A percentile compares a stretch with the other conserved stretches of the same genome.
phyloP scores from a whole-genome alignment of 2,113 vertebrate species.

The Blennius ocellaris region DNA sequence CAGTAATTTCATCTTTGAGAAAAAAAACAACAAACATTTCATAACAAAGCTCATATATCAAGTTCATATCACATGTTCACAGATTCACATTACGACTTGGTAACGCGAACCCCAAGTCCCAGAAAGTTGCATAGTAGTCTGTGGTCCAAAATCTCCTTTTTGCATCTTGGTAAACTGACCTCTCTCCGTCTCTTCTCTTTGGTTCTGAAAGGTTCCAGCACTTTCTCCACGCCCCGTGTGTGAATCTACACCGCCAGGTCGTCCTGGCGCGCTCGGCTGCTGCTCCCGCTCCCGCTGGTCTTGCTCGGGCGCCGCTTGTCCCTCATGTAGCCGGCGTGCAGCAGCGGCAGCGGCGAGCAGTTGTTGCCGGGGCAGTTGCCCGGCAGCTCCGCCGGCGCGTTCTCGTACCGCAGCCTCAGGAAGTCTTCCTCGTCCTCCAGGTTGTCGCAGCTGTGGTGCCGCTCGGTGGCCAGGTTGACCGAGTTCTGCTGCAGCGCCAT shows the following conservation, averaged over 20 bases:
- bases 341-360: slow-evolving; percentile 66
- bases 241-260: slow-evolving; percentile 89
- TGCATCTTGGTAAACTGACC: slow-evolving; percentile 1
- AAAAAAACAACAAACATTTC: slow-evolving; percentile 4
- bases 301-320: slow-evolving; percentile 93
- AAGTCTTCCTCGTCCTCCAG: slow-evolving; percentile 83
- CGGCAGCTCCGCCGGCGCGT: slow-evolving; percentile 70
- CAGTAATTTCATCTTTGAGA: slow-evolving; percentile 23
- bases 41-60: slow-evolving; percentile 51
- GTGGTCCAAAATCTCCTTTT: neutral
- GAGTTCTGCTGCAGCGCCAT: slow-evolving; percentile 94
- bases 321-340: slow-evolving; percentile 77
- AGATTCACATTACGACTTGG: slow-evolving; percentile 14
- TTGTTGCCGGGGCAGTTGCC: slow-evolving; percentile 75
- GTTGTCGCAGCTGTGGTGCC: slow-evolving; percentile 83
- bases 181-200: slow-evolving; percentile 1
- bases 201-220: slow-evolving; percentile 4
- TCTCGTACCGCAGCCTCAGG: slow-evolving; percentile 84
- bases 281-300: slow-evolving; percentile 85
- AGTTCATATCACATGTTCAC: slow-evolving; percentile 46
- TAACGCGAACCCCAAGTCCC: neutral
- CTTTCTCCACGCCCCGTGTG: neutral
- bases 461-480: slow-evolving; percentile 89
- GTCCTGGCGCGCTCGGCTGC: slow-evolving; percentile 89
- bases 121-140: slow-evolving; percentile 6